Evolutionary conservation across 2,888 invertebrate species (phyloP).

Genomic region (Drosophila conformis): DNA sequence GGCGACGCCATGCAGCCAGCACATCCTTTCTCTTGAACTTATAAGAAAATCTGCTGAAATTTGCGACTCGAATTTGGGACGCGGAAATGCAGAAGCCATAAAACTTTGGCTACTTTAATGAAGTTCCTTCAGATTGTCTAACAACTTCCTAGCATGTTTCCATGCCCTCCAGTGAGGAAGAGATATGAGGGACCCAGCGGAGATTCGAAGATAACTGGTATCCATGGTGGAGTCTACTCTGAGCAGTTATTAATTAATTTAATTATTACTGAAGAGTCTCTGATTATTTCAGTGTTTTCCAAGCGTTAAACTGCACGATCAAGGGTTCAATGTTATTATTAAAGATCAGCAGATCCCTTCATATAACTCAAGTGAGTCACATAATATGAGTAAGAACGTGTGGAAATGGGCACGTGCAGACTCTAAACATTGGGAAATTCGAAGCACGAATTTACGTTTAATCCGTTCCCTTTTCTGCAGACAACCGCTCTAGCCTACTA

Average conservation of each 20-base stretch:
- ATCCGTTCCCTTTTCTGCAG: neutral
- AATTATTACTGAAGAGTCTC: neutral
- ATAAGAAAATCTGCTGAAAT: neutral
- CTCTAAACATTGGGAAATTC: neutral
- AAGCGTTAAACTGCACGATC: neutral
- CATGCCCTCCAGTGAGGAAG: neutral
- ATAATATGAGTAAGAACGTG: neutral
- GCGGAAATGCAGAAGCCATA: neutral
- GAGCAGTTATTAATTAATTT: neutral
- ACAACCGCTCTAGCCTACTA: neutral
- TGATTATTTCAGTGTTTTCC: neutral
- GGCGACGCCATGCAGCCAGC: neutral
- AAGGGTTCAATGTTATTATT: neutral
- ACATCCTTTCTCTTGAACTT: neutral
- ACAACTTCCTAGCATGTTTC: neutral
- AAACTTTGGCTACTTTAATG: neutral
- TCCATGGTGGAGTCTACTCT: neutral
- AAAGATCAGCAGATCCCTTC: neutral
- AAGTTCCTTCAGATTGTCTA: neutral
- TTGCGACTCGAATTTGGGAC: neutral
- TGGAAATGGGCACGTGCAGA: neutral
- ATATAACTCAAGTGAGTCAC: neutral
- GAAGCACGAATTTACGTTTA: neutral
- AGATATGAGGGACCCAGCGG: too few relatives aligned
- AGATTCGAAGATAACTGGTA: neutral